These are phyloP conservation scores for Cerastis rubricosa DNA, from an alignment of 2,888 invertebrate genomes.

Conservation along the genomic window DNA sequence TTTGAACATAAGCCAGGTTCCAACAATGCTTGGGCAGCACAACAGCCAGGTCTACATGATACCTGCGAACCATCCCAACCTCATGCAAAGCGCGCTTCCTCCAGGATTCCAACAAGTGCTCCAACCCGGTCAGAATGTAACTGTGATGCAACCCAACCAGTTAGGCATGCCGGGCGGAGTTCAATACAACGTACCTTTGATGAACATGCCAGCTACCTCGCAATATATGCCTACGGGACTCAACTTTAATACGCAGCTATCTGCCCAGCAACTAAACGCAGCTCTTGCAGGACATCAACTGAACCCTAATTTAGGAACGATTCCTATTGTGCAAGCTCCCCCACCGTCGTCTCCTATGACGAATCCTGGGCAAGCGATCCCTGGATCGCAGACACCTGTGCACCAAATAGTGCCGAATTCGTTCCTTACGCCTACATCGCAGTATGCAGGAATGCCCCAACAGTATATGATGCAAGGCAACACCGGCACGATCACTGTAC, in stretches of 20 bases:
- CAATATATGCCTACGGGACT: slow-evolving; percentile 86
- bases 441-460: slow-evolving; percentile 81
- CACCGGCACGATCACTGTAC: slow-evolving; percentile 78
- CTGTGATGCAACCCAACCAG: slow-evolving; percentile 88
- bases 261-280: slow-evolving; percentile 86
- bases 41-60: slow-evolving; percentile 89
- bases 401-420: slow-evolving; percentile 84
- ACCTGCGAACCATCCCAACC: slow-evolving; percentile 84
- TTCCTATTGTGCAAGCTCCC: slow-evolving; percentile 86
- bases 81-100: slow-evolving; percentile 81
- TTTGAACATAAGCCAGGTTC: slow-evolving; percentile 85
- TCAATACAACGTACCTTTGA: slow-evolving; percentile 86
- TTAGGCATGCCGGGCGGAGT: slow-evolving; percentile 84
- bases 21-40: slow-evolving; percentile 83
- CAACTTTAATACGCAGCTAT: slow-evolving; percentile 85
- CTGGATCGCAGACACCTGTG: slow-evolving; percentile 79
- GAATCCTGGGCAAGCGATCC: slow-evolving; percentile 74
- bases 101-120: slow-evolving; percentile 84
- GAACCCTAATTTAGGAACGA: slow-evolving; percentile 81
- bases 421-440: slow-evolving; percentile 83
- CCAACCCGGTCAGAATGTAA: slow-evolving; percentile 86
- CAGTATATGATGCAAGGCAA: slow-evolving; percentile 86
- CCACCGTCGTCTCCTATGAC: slow-evolving; percentile 80
- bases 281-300: slow-evolving; percentile 85
- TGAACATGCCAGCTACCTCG: slow-evolving; percentile 85